Conservation (phyloP, 2,113 vertebrate genomes). For the Sigmodon hispidus region DNA sequence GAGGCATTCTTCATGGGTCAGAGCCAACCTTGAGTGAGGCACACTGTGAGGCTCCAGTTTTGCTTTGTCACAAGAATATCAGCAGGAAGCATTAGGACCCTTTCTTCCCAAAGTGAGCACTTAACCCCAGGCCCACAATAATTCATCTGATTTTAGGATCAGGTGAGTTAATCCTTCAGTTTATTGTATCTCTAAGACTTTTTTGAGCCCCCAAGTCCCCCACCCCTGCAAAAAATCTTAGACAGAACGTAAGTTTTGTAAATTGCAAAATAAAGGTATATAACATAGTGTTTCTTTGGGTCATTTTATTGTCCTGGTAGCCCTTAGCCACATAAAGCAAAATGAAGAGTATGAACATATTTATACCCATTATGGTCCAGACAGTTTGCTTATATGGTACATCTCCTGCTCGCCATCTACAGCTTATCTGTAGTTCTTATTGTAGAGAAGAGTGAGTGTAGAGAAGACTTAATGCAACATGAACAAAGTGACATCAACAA, state of each 20-base stretch:
- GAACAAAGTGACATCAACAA: too few relatives aligned
- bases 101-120: background rate
- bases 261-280: background rate
- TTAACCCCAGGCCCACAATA: background rate
- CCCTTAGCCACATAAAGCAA: background rate
- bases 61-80: fast-evolving
- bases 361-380: background rate
- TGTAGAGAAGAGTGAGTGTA: background rate
- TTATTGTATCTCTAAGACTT: background rate
- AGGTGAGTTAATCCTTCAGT: background rate
- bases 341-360: background rate
- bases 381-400: background rate
- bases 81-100: fast-evolving
- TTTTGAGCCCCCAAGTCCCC: too few relatives aligned
- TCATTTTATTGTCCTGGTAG: background rate
- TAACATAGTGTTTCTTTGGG: background rate
- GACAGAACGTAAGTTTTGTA: background rate
- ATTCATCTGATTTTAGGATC: background rate
- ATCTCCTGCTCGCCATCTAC: background rate
- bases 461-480: background rate
- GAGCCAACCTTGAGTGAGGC: background rate
- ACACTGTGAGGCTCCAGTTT: background rate
- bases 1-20: background rate
- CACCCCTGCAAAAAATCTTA: background rate
- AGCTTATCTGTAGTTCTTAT: background rate